Percentiles rank a stretch among this genome's conserved stretches.
phyloP scores from a whole-genome alignment of 2,113 vertebrate genomes.

The Barnardius zonarius region DNA sequence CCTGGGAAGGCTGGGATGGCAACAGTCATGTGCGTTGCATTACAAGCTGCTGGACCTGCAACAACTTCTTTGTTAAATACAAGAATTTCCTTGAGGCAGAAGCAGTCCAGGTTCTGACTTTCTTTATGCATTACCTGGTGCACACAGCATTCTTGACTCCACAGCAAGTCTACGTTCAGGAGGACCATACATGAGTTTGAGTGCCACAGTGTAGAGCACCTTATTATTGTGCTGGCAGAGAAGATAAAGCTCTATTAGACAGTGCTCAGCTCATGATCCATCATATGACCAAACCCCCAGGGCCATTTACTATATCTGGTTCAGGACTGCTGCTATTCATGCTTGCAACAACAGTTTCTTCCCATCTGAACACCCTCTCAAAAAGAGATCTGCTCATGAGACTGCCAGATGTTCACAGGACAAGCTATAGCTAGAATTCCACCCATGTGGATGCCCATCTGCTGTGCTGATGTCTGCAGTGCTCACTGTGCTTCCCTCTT shows the following conservation, averaged over 20 bases:
- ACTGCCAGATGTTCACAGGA: not conserved
- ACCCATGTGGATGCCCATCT: rapidly evolving
- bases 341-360: not conserved
- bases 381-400: rapidly evolving
- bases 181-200: slow-evolving; percentile 29
- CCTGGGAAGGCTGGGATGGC: slow-evolving; percentile 72
- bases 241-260: not conserved
- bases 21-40: slow-evolving; percentile 71
- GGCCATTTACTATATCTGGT: rapidly evolving
- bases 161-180: not conserved
- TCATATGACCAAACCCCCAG: not conserved
- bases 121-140: slow-evolving; percentile 48
- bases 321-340: not conserved
- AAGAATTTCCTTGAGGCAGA: not conserved
- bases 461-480: not conserved
- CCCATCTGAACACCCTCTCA: not conserved
- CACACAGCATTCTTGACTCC: slow-evolving; percentile 66
- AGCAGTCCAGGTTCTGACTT: not conserved
- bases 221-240: slow-evolving; percentile 40
- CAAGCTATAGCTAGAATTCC: not conserved
- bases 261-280: not conserved
- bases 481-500: not conserved
- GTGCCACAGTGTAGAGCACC: slow-evolving; percentile 31
- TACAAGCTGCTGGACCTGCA: slow-evolving; percentile 69
- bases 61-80: not conserved